phyloP scores from a whole-genome alignment of 2,888 invertebrate genomes.

The Hypolimnas misippus region DNA sequence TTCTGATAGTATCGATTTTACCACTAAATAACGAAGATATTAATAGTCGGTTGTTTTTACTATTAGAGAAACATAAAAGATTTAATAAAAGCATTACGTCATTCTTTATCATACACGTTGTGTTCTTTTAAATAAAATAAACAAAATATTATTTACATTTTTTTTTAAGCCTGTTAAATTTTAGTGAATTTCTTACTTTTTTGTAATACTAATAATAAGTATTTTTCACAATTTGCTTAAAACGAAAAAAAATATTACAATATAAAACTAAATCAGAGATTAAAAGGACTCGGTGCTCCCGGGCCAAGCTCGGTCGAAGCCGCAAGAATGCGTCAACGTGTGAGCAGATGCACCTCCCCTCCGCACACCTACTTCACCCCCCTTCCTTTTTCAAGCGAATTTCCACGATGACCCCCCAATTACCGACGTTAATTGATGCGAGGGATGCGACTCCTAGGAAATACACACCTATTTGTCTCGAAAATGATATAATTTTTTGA shows the following conservation, averaged over 20 bases:
- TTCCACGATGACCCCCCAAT: slow-evolving; percentile 50
- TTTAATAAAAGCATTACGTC: no score
- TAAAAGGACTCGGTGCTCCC: slow-evolving; percentile 44
- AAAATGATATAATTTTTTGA: slow-evolving; percentile 26
- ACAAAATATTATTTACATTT: no score
- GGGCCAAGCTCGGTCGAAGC: slow-evolving; percentile 64
- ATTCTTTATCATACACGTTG: no score
- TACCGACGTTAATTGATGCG: slow-evolving; percentile 31
- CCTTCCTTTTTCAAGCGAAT: slow-evolving; percentile 53
- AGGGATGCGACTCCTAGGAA: slow-evolving; percentile 28
- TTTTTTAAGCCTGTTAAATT: no score
- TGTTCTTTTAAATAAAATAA: no score
- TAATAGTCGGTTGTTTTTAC: no score
- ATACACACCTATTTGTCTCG: slow-evolving; percentile 24
- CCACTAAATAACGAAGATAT: no score
- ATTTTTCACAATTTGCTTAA: no score
- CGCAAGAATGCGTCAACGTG: slow-evolving; percentile 78
- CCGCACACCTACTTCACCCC: slow-evolving; percentile 43
- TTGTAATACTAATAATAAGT: no score
- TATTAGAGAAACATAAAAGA: no score
- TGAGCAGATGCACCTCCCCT: slow-evolving; percentile 66
- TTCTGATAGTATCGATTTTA: no score
- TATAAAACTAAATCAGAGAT: slow-evolving; percentile 2
- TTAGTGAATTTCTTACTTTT: no score
- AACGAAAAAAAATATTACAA: not conserved